Conservation (phyloP, 2,113 vertebrate genomes). For the Ophiodon elongatus region DNA sequence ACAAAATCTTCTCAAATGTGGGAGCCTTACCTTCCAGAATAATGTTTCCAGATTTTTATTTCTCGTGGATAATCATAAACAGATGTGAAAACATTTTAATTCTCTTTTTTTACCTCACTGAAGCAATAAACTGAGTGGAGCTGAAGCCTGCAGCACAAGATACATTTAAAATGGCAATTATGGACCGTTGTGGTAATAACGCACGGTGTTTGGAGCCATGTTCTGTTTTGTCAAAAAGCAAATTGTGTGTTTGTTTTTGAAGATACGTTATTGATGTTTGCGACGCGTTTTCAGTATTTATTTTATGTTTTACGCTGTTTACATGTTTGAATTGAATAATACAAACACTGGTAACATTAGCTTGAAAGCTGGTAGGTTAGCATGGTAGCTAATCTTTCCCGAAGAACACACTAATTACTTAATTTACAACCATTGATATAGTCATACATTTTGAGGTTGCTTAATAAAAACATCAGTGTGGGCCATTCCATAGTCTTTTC, state of each 20-base stretch:
- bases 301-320: too few species aligned
- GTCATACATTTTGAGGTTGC: neutral
- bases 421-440: too few species aligned
- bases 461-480: neutral
- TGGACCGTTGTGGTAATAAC: slow-evolving; percentile 28
- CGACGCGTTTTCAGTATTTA: too few species aligned
- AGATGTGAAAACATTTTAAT: slow-evolving; percentile 24
- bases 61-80: slow-evolving; percentile 4
- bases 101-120: slow-evolving; percentile 12
- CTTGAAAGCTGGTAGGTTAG: neutral
- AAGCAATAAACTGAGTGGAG: slow-evolving; percentile 21
- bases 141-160: slow-evolving; percentile 6
- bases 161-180: slow-evolving; percentile 15
- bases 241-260: too few species aligned
- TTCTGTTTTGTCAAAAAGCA: slow-evolving; percentile 11
- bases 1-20: neutral
- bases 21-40: neutral
- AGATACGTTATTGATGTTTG: too few species aligned
- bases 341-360: neutral
- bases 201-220: neutral
- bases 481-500: neutral
- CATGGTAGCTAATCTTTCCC: neutral
- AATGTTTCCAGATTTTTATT: neutral
- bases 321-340: too few species aligned
- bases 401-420: too few species aligned